Evolutionary conservation across 2,888 invertebrate genomes (phyloP), one percentile per base, ranked within the genome.

Genomic region (Acanthosoma haemorrhoidale): DNA sequence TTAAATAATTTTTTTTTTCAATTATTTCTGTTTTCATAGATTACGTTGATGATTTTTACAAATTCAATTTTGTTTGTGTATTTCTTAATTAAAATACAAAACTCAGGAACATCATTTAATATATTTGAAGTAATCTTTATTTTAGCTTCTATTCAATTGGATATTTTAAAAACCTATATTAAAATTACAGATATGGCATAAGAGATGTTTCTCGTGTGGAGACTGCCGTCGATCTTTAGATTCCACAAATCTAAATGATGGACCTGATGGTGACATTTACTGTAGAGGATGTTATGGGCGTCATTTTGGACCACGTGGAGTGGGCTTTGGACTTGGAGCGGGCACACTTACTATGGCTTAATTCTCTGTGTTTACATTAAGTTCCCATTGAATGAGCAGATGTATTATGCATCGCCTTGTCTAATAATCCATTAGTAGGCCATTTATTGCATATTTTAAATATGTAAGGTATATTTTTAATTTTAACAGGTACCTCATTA

Each of bases 191-290:
- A 84, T 91, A 78, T 94, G 92, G 92, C 96, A 97, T 84, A 94
- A 89, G 82, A 83, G 91, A 76, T 96, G 96, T 84, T 96, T 96
- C 87, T 89, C 89, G 81, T 96, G 96, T 82, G 87, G 86, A 66
- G 91, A 90, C 76, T 94, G 94, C 81, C 88, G 88, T 78, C 89
- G 89, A 81, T 92, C 92, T 76, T 84, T 91, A 80, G 94, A 94
- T 82, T 94, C 94, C 76, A 93, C 93, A 78, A 93, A 91, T 79
- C 84, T 92, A 77, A 92, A 92, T 79, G 95, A 94, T 78, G 95
- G 90, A 75, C 95, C 96, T 73, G 91, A 95, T 80, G 91, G 91
- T 69, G 93, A 96, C 79, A 92, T 96, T 79, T 96, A 94, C 84
- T 96, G 95, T 83, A 87, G 91, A 80, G 87, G 91, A 75, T 94